Evolutionary conservation across 2,797 vertebrate genomes (phyloP), one percentile per base, ranked within the genome.

Genomic region (Furcifer pardalis): DNA sequence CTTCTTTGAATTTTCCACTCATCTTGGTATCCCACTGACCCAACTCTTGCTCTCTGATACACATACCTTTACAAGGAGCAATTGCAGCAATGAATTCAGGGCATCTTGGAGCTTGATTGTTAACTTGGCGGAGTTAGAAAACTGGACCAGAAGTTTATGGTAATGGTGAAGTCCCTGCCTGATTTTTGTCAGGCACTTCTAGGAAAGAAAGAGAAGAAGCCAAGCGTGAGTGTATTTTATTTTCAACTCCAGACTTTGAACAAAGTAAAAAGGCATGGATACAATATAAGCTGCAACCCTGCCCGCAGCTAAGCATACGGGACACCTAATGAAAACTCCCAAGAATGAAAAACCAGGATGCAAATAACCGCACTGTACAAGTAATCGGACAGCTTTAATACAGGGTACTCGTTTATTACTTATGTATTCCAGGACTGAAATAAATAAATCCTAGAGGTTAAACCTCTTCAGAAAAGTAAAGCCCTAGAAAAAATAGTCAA

Each of bases 101-200:
- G 49, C 25, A 0, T 6, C 21, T 44, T 37, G 56, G 7, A 87
- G 59, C 5, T 25, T 2, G 0, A 79, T 78, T 21, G 84, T 19
- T 76, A 0, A 23, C 19, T 13, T n/a, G n/a, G n/a, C 2, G 15
- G 65, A 4, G 12, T 30, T 72, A 4, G 52, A 86, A 95, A 95
- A 87, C 94, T 84, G 37, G 73, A 86, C 83, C 87, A 96, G 84
- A 62, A 96, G 90, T 44, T 92, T 87, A 72, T 90, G 91, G 35
- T 96, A 96, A 84, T 91, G 94, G 35, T 84, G 79, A 37, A 96
- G 92, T 25, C 91, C 95, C 17, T 87, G 87, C 8, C 71, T 88
- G 86, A 96, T 95, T 59, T 94, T 93, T 42, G 8, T 85, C 84
- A 96, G 89, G 84, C 96, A 96, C 76, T 66, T 85, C 95, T 96